Evolutionary conservation across 37 sponge, comb jelly and placozoan species (phyloP).

Genomic region (Halichondria panicea): DNA sequence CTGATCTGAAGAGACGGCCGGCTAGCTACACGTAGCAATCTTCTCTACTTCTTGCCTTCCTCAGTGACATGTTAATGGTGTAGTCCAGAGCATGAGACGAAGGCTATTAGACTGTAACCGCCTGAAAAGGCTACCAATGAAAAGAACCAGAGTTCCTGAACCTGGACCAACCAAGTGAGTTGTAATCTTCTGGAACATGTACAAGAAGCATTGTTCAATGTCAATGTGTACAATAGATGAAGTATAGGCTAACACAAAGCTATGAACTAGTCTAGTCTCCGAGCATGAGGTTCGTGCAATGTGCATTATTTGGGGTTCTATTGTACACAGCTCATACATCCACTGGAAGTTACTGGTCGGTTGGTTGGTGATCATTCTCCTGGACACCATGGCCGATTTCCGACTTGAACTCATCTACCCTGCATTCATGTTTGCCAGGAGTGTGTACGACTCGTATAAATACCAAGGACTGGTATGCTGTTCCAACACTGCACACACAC

Average conservation of each 20-base stretch:
- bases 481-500: not conserved
- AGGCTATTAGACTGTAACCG: conserved; percentile 33
- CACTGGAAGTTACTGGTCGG: conserved; percentile 51
- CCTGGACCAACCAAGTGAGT: conserved; percentile 43
- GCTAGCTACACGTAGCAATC: too few relatives aligned
- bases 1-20: too few relatives aligned
- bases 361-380: conserved; percentile 32
- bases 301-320: not conserved
- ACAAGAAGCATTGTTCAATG: too few relatives aligned
- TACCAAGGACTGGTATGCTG: conserved; percentile 64
- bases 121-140: conserved; percentile 40
- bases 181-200: too few relatives aligned
- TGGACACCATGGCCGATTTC: conserved; percentile 52
- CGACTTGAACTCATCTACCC: conserved; percentile 64
- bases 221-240: too few relatives aligned
- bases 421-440: conserved; percentile 52
- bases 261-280: too few relatives aligned
- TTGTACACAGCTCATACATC: conserved; percentile 15
- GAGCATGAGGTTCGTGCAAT: not conserved
- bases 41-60: too few relatives aligned
- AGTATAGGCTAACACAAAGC: too few relatives aligned
- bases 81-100: conserved; percentile 60
- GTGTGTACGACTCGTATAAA: conserved; percentile 58
- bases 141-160: conserved; percentile 25
- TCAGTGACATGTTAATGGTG: too few relatives aligned